Evolutionary conservation across 2,888 invertebrate species (phyloP), one percentile per base, ranked within the genome.

Genomic region (Athetis lepigone): DNA sequence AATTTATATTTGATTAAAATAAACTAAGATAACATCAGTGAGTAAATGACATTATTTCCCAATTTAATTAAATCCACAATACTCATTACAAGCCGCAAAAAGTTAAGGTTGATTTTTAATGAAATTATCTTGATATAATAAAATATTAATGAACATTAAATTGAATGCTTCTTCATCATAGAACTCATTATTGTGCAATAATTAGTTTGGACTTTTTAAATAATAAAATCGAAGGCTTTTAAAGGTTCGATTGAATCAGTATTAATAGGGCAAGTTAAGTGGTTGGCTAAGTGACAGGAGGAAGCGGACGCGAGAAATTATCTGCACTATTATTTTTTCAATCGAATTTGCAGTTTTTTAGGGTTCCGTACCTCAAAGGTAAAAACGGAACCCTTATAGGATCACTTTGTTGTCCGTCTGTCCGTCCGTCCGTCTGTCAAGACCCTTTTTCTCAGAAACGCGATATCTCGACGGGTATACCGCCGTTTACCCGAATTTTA

Each of bases 221-320:
- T 77, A 72, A 64, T 74, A 68, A 52, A 79, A 79, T 81, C 68
- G 75, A 77, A 70, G 65, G 64, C 68, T 72, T 80, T 79, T 74
- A 70, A 70, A 73, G 68, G 77, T 63, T 54, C 59, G 75, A 79
- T 81, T 77, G 77, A 70, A 77, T 79, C 61, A 55, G 75, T 72
- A 79, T 79, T 70, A 62, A 75, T 68, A 81, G 75, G 69, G 51
- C 50, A 52, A 47, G 60, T 59, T 33, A 16, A 37, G 51, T 25
- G 6, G 27, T 11, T 29, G 13, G 8, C 42, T 47, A 2, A 40
- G 52, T 50, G 1, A 60, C 43, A 47, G 5, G 51, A 37, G 43
- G 7, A 3, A 66, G 74, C 71, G 79, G 27, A 2, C 1, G 18
- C 8, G 1, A 2, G 13, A 2, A 13, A 11, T 6, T 29, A 6